These are phyloP conservation scores for Bryconaethiops microstoma DNA, from an alignment of 2,797 vertebrate genomes.

Conservation along the genomic window DNA sequence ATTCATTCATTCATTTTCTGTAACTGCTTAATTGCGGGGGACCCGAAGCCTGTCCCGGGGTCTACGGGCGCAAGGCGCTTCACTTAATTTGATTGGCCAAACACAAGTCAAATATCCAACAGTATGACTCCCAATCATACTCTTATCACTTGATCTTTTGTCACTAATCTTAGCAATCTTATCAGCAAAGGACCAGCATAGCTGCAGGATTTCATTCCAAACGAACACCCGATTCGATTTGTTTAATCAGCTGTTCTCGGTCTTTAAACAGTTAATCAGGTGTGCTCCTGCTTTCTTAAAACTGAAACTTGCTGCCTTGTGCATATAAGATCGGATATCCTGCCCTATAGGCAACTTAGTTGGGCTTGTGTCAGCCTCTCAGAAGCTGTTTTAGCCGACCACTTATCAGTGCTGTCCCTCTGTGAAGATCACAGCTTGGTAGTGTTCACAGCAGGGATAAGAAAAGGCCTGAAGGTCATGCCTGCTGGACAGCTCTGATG, in stretches of 20 bases:
- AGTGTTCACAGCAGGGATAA: conserved; percentile 25
- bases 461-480: conserved; percentile 23
- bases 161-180: too few species aligned
- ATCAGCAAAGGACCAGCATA: too few species aligned
- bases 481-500: conserved; percentile 19
- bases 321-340: background rate
- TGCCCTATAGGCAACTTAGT: background rate
- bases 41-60: too few species aligned
- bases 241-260: too few species aligned
- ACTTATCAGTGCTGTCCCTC: conserved; percentile 10
- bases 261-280: too few species aligned
- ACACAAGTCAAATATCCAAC: background rate
- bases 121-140: background rate
- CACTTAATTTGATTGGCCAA: too few species aligned
- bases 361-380: conserved; percentile 7
- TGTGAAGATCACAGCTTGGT: conserved; percentile 12
- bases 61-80: too few species aligned
- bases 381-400: background rate
- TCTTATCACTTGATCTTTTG: background rate
- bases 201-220: too few species aligned
- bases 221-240: too few species aligned
- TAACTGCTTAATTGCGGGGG: too few species aligned
- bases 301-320: background rate
- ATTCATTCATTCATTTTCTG: too few species aligned
- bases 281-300: too few species aligned